Conservation (phyloP, 2,113 vertebrate genomes). For the Mandrillus leucophaeus region DNA sequence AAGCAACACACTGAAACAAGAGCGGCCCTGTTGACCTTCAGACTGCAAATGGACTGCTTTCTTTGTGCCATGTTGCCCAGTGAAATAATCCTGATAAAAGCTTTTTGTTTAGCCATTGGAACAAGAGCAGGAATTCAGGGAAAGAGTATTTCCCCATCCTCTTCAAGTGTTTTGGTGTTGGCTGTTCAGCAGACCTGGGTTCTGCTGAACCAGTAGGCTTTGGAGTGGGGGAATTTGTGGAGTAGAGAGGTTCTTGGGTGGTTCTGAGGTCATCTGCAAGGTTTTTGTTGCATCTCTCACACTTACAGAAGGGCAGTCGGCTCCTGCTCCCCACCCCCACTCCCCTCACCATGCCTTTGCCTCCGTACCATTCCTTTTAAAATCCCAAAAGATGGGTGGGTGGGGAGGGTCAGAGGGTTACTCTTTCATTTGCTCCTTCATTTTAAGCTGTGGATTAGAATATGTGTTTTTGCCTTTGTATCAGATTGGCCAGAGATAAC, state of each 20-base stretch:
- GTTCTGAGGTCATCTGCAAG: not conserved
- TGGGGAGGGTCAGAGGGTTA: not conserved
- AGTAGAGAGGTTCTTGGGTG: not conserved
- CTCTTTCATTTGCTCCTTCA: not conserved
- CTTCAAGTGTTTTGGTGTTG: not conserved
- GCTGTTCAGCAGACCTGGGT: not conserved
- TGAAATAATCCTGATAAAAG: slow-evolving; percentile 22
- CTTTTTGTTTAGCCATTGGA: not conserved
- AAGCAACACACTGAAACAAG: not conserved
- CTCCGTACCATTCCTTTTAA: not conserved
- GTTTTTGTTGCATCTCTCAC: not conserved
- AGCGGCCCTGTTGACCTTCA: not conserved
- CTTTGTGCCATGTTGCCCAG: not conserved
- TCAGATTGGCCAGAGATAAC: not conserved
- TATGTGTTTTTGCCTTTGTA: not conserved
- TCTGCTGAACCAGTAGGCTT: not conserved
- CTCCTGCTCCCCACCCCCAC: no score
- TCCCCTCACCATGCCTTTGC: not conserved
- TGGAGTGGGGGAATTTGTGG: not conserved
- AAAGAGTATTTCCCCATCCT: not conserved
- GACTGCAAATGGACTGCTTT: not conserved
- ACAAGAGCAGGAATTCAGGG: not conserved
- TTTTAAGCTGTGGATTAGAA: not conserved
- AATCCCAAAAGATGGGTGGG: not conserved
- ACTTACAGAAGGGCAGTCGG: not conserved